Evolutionary conservation across 1,140 invertebrate genomes (phyloP), one percentile per base, ranked within the genome.

Genomic region (Ladona fulva): DNA sequence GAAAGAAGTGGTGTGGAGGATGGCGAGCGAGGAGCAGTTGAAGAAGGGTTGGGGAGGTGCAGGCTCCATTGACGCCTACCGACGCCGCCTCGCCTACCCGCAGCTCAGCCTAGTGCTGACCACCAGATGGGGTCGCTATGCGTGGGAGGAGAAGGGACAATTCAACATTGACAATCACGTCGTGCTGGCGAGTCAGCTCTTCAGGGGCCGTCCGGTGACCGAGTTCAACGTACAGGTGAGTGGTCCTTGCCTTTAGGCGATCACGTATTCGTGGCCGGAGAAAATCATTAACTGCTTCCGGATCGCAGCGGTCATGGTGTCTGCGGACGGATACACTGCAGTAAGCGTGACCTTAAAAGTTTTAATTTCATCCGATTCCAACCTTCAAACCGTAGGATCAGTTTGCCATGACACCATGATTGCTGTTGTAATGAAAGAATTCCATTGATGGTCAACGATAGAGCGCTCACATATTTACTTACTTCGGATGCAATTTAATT

Each of bases 101-200:
- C 52, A 66, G 52, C 81, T 92, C 59, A 84, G 88, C 6, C 88
- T 89, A 25, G 83, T 84, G 25, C 81, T 92, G 74, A 88, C 90
- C 0, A 89, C 88, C 0, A 87, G 87, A 80, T 92, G 90, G 87
- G 90, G 90, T 0, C 88, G 89, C 77, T 92, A 92, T 82, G 92
- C 89, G 1, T 93, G 91, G 91, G 81, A 83, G 52, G 24, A 76
- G 24, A 81, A 83, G 22, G 83, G 83, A 6, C 80, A 88, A 10
- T 94, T 94, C 82, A 87, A 88, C 59, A 83, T 92, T 14, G 90
- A 94, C 74, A 92, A 93, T 82, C 92, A 94, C 81, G 84, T 94
- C 0, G 83, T 91, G 19, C 82, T 91, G 0, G 88, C 89, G 0
- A 89, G 88, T 0, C 85, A 86, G 66, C 88, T 86, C 1, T 91